Conservation (phyloP, 2,113 vertebrate species). For the Rhipidura dahli region DNA sequence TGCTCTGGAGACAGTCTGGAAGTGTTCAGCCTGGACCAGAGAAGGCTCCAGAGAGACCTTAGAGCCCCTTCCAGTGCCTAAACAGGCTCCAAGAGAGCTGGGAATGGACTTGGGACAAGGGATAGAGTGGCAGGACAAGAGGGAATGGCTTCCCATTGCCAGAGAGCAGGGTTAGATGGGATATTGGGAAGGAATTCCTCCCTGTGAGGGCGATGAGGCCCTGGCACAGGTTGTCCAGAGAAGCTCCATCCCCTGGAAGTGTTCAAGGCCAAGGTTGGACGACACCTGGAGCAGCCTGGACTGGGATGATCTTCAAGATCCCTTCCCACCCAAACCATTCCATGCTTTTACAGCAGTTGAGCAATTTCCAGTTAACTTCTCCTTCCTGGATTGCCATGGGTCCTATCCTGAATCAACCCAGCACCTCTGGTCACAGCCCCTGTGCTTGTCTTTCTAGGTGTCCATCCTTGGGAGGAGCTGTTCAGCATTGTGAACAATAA, state of each 20-base stretch:
- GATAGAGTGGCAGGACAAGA: not conserved
- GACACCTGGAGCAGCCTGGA: accelerated
- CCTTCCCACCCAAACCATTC: not conserved
- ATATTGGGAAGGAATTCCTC: not conserved
- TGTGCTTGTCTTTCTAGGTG: not conserved
- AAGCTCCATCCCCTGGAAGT: not conserved
- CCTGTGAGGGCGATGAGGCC: accelerated
- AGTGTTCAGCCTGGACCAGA: not conserved
- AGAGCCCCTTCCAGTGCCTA: not conserved
- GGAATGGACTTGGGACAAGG: not conserved
- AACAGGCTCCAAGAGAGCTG: not conserved
- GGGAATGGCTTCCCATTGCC: not conserved
- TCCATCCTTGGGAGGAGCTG: not conserved
- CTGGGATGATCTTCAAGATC: not conserved
- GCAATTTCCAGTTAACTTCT: not conserved
- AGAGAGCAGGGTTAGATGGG: not conserved
- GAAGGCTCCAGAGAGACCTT: not conserved
- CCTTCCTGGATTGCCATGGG: not conserved
- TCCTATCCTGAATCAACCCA: not conserved
- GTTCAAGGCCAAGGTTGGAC: accelerated
- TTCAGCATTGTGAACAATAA: not conserved
- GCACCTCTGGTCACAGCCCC: not conserved
- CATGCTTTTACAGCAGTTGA: not conserved
- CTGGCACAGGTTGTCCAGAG: not conserved
- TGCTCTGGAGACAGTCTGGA: not conserved